Conservation (phyloP, 2,888 invertebrate species). For the Micoletzkya japonica region DNA sequence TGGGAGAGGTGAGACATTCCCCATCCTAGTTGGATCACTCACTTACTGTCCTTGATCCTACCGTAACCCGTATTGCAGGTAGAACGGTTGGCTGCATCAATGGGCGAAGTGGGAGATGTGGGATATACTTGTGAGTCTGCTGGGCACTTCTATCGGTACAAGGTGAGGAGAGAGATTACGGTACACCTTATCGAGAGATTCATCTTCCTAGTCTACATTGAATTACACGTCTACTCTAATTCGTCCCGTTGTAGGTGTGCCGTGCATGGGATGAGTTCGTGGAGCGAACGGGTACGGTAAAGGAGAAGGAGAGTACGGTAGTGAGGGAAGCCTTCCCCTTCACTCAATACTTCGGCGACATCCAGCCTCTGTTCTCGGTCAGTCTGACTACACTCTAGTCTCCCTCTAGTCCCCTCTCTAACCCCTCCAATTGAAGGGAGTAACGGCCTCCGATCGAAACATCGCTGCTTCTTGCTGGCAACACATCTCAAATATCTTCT, state of each 20-base stretch:
- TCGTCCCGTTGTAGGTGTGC: conserved; percentile 40
- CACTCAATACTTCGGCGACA: conserved; percentile 86
- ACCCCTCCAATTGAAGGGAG: conserved; percentile 32
- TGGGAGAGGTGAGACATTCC: conserved; percentile 68
- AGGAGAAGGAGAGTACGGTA: conserved; percentile 62
- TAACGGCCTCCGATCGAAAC: conserved; percentile 46
- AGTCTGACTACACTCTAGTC: background rate
- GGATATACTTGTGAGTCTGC: conserved; percentile 98
- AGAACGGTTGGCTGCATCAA: conserved; percentile 81
- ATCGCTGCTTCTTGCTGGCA: conserved; percentile 85
- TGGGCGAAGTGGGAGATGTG: conserved; percentile 84
- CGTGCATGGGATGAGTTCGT: conserved; percentile 82
- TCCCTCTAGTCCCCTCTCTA: background rate
- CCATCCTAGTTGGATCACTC: background rate
- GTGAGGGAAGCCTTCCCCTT: conserved; percentile 88
- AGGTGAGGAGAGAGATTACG: conserved; percentile 65
- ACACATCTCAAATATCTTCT: conserved; percentile 91
- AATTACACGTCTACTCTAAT: background rate
- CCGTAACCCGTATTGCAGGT: conserved; percentile 71
- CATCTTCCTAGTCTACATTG: background rate
- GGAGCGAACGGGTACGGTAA: conserved; percentile 64
- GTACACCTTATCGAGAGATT: background rate
- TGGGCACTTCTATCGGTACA: conserved; percentile 94
- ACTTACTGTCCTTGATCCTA: background rate
- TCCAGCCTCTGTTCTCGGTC: conserved; percentile 87